Percentiles rank a stretch among this genome's conserved stretches.
Conservation (phyloP, 2,888 invertebrate genomes). For the Cephus pulcher region DNA sequence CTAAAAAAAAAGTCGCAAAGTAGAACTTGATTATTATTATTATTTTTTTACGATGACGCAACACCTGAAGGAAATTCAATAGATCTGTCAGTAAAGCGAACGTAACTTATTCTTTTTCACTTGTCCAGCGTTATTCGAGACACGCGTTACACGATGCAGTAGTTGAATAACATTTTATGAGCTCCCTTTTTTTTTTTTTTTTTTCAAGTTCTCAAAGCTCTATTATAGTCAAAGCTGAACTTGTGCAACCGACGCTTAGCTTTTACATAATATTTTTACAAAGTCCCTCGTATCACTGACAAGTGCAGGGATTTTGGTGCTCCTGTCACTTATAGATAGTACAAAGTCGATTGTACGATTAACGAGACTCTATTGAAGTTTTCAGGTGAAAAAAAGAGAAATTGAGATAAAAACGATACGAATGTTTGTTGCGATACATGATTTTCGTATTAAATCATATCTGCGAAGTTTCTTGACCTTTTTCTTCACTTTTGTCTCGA, state of each 20-base stretch:
- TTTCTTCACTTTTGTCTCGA: not conserved
- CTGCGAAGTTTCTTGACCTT: not conserved
- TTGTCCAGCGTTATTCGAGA: not conserved
- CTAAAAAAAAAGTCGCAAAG: not conserved
- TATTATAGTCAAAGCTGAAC: not conserved
- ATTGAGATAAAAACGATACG: not conserved
- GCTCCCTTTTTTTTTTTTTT: not conserved
- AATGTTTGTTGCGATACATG: not conserved
- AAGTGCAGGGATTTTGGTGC: not conserved
- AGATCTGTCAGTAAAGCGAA: not conserved
- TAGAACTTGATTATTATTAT: not conserved
- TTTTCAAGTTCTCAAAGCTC: not conserved
- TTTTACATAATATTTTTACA: not conserved
- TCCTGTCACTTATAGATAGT: not conserved
- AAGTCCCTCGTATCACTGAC: not conserved
- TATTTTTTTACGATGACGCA: not conserved
- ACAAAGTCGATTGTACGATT: not conserved
- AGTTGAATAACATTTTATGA: not conserved
- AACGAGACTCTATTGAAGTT: not conserved
- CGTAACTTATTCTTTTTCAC: slow-evolving; percentile 6
- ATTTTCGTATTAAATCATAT: not conserved
- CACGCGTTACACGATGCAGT: not conserved
- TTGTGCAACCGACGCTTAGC: not conserved
- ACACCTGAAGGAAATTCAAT: not conserved
- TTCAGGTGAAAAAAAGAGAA: not conserved